phyloP scores from a whole-genome alignment of 2,888 invertebrate species.

The Xestia sexstrigata region DNA sequence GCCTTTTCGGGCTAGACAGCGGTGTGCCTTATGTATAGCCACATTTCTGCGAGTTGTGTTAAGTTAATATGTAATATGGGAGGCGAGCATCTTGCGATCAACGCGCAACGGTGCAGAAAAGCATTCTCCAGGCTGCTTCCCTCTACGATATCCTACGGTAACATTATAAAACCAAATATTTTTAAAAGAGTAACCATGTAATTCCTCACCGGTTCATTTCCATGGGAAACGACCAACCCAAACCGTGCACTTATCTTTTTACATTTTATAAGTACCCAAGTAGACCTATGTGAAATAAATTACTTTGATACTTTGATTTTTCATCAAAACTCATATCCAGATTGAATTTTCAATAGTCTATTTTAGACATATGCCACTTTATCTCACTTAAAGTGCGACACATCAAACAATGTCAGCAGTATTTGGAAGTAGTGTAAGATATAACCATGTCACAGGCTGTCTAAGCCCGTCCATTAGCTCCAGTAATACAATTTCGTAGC shows the following conservation, averaged over 20 bases:
- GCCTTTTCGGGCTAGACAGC: too few relatives aligned
- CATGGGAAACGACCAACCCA: background rate
- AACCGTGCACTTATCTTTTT: background rate
- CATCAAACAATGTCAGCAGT: background rate
- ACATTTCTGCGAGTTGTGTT: background rate
- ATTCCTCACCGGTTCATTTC: background rate
- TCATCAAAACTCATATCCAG: background rate
- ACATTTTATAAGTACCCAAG: background rate
- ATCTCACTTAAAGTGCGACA: background rate
- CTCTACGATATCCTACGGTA: background rate
- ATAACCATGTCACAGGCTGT: constrained; percentile 25
- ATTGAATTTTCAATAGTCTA: background rate
- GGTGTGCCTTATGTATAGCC: too few relatives aligned
- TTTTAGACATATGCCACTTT: background rate
- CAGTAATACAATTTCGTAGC: constrained; percentile 47
- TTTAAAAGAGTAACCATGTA: background rate
- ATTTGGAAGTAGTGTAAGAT: constrained; percentile 13
- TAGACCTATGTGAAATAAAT: background rate
- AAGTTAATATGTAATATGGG: background rate
- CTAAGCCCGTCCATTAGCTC: constrained; percentile 32
- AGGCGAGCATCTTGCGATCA: background rate
- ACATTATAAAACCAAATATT: background rate
- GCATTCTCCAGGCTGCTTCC: too few relatives aligned
- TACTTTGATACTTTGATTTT: background rate
- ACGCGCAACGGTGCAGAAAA: background rate